Evolutionary conservation across 1,140 invertebrate genomes (phyloP), one percentile per base, ranked within the genome.

Genomic region (Pogonognathellus flavescens): DNA sequence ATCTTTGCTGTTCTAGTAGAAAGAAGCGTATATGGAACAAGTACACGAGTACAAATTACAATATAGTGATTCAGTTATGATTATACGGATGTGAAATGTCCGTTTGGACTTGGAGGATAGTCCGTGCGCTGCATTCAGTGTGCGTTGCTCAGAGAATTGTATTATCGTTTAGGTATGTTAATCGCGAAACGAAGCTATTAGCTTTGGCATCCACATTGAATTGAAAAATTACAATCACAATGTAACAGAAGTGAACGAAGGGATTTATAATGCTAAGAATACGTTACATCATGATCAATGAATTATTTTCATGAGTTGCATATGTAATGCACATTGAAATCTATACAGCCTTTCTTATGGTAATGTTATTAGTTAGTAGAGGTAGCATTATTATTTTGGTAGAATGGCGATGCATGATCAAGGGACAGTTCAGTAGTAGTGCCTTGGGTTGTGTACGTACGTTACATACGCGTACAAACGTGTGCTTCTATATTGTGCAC

Each of bases 241-340:
- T 11, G 20, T 41, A 20, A 57, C n/a, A 57, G 66, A 25, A 16
- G 49, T 49, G 18, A 82, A 82, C 20, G 80, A 82, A 55, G 52
- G 80, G 80, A 53, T 82, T 41, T 82, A 82, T 55, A 18, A 57
- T 82, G 22, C 16, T 16, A 81, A 25, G 14, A 82, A 82, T 53
- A 20, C 50, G 20, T 52, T 59, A 10, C 50, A 82, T 82, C 14
- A 82, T 82, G 80, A 76, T 76, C 70, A 49, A 76, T 76, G 70
- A 76, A 76, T 76, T 76, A 76, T 50, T 76, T 76, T 31, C 70
- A 76, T 76, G 70, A n/a, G 70, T 50, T 76, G 70, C 25, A 76
- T 76, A 50, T 76, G 41, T 76, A 76, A 76, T 76, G 66, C 41
- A 25, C n/a, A n/a, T n/a, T 72, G 66, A 25, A 72, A 72, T 72